Evolutionary conservation across 1,140 invertebrate species (phyloP), one percentile per base, ranked within the genome.

Genomic region (Nasonia giraulti): DNA sequence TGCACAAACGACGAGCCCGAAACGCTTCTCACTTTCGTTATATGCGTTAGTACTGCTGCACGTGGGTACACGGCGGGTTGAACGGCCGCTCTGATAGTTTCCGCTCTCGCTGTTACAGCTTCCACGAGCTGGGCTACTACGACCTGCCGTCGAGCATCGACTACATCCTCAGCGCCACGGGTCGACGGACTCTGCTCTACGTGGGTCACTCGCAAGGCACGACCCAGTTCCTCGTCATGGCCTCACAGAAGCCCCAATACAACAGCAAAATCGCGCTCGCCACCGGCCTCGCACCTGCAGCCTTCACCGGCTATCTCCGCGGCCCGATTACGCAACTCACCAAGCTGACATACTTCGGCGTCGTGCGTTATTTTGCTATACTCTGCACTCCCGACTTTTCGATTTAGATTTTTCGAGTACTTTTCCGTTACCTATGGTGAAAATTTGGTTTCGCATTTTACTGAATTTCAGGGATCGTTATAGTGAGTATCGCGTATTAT

Each of bases 161-260:
- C 85, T 95, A 94, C 88, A 93, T 96, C 12, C 87, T 95, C 14
- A 89, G 92, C 0, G 84, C 84, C 23, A 96, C 95, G 0, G 91
- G 92, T 1, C 90, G 92, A 7, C 88, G 90, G 47, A 91, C 94
- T 77, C 84, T 97, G 3, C 91, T 94, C 68, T 96, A 96, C 90
- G 91, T 97, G 10, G 96, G 96, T 2, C 95, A 96, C 89, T 94
- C 94, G 0, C 93, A 94, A 91, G 96, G 96, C 50, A 95, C 95
- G 0, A 95, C 95, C 17, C 91, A 93, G 50, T 95, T 95, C 86
- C 95, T 94, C 83, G 94, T 94, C 55, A 93, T 95, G 92, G 89
- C 93, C 86, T 94, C 94, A 62, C 89, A 93, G 23, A 92, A 90
- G 81, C 95, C 95, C 0, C 94, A 95, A 81, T 96, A 95, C 87